phyloP scores from a whole-genome alignment of 2,797 vertebrate species.

The Microctenopoma lineatum region DNA sequence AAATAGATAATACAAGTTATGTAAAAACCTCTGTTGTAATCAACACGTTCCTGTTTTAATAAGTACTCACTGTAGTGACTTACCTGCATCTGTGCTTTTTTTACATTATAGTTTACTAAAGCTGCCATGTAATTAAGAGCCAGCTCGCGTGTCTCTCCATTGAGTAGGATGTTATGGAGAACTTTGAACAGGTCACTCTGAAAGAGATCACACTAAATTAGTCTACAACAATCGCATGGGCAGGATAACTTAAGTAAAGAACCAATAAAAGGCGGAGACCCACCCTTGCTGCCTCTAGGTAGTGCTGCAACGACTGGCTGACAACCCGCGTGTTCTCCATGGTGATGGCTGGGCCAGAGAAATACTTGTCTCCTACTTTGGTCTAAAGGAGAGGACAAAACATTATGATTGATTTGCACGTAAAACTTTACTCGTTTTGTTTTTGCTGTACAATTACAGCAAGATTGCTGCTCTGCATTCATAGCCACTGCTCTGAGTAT shows the following conservation, averaged over 20 bases:
- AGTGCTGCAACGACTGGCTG: slow-evolving; percentile 97
- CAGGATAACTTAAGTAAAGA: not conserved
- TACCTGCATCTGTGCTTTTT: slow-evolving; percentile 99
- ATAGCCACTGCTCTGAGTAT: not conserved
- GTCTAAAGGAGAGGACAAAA: slow-evolving; percentile 77
- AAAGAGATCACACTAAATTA: slow-evolving; percentile 35
- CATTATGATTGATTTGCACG: not conserved
- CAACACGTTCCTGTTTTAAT: not conserved
- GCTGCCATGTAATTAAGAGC: slow-evolving; percentile 97
- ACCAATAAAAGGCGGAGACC: not conserved
- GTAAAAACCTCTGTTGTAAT: not conserved
- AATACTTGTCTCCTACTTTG: slow-evolving; percentile 98
- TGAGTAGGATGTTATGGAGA: slow-evolving; percentile 94
- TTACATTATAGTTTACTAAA: slow-evolving; percentile 96
- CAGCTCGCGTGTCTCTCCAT: slow-evolving; percentile 95
- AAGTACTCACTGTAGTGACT: not conserved
- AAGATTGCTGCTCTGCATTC: not conserved
- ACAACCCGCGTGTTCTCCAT: slow-evolving; percentile 97
- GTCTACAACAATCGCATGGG: not conserved
- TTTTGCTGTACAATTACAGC: not conserved
- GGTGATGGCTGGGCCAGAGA: slow-evolving; percentile 98
- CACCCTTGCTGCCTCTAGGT: slow-evolving; percentile 95
- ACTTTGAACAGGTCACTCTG: slow-evolving; percentile 98
- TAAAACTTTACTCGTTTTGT: not conserved
- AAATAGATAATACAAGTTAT: no score